Conservation (phyloP, 2,888 invertebrate genomes). For the Amphimallon solstitiale region DNA sequence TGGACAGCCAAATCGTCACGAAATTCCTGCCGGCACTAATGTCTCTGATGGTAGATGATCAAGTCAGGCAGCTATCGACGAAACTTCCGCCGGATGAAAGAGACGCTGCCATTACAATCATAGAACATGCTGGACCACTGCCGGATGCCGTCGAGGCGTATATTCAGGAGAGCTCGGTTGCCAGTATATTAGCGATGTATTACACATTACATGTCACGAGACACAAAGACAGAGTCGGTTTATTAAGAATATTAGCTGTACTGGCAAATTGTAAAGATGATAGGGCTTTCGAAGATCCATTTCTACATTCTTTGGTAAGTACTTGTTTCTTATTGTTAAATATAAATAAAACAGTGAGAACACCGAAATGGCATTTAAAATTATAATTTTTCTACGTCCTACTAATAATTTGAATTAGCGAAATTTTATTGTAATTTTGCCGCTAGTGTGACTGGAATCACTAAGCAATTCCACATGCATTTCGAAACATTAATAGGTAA, state of each 20-base stretch:
- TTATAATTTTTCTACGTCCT: no score
- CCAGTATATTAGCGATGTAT: slow-evolving; percentile 94
- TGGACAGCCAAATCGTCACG: slow-evolving; percentile 92
- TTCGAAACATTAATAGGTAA: no score
- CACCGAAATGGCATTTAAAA: no score
- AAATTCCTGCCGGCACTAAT: slow-evolving; percentile 94
- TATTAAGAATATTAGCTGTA: slow-evolving; percentile 88
- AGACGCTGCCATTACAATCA: slow-evolving; percentile 91
- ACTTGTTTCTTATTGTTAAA: slow-evolving; percentile 27
- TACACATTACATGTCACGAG: slow-evolving; percentile 91
- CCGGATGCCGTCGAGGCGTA: slow-evolving; percentile 94
- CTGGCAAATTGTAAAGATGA: slow-evolving; percentile 92
- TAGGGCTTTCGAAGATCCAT: slow-evolving; percentile 94
- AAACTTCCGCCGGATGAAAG: slow-evolving; percentile 93
- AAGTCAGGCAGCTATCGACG: slow-evolving; percentile 82
- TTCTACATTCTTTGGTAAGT: slow-evolving; percentile 86
- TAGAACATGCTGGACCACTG: slow-evolving; percentile 92
- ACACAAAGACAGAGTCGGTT: slow-evolving; percentile 80
- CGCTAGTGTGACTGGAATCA: no score
- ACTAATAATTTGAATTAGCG: no score
- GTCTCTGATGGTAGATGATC: slow-evolving; percentile 92
- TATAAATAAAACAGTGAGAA: no score
- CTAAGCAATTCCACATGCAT: no score
- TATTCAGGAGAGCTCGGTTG: slow-evolving; percentile 89
- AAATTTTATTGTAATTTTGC: no score